Conservation (phyloP, 2,888 invertebrate genomes). For the Tetranychus truncatus region DNA sequence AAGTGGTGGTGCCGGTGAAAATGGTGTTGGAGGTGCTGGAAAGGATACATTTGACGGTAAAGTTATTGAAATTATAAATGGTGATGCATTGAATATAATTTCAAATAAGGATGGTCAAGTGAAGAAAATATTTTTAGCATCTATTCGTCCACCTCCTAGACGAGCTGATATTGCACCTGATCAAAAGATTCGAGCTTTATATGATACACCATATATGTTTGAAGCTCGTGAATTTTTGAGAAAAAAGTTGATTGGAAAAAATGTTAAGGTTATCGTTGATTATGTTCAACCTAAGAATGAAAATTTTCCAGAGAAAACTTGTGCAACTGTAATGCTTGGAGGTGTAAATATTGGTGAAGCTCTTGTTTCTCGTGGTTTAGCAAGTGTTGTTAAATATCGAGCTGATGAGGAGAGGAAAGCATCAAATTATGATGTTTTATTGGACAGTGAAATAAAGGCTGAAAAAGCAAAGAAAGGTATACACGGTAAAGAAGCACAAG, state of each 20-base stretch:
- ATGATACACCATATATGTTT: constrained; percentile 96
- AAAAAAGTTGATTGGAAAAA: constrained; percentile 85
- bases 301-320: constrained; percentile 79
- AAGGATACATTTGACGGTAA: constrained; percentile 63
- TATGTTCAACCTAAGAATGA: constrained; percentile 90
- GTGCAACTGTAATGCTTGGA: constrained; percentile 58
- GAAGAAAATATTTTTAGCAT: constrained; percentile 85
- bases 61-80: constrained; percentile 77
- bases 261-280: constrained; percentile 74
- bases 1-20: constrained; percentile 2
- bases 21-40: constrained; percentile 35
- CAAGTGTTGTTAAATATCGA: constrained; percentile 75
- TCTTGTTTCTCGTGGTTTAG: constrained; percentile 72
- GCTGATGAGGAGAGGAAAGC: constrained; percentile 92
- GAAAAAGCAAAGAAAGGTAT: constrained; percentile 62
- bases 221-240: constrained; percentile 92
- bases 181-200: constrained; percentile 55
- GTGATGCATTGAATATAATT: constrained; percentile 65
- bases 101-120: constrained; percentile 54
- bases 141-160: constrained; percentile 42
- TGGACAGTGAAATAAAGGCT: constrained; percentile 83
- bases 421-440: constrained; percentile 70
- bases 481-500: constrained; percentile 64
- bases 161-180: constrained; percentile 21
- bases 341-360: constrained; percentile 66